Conservation (phyloP, 2,888 invertebrate genomes). For the Camponotus fellah region DNA sequence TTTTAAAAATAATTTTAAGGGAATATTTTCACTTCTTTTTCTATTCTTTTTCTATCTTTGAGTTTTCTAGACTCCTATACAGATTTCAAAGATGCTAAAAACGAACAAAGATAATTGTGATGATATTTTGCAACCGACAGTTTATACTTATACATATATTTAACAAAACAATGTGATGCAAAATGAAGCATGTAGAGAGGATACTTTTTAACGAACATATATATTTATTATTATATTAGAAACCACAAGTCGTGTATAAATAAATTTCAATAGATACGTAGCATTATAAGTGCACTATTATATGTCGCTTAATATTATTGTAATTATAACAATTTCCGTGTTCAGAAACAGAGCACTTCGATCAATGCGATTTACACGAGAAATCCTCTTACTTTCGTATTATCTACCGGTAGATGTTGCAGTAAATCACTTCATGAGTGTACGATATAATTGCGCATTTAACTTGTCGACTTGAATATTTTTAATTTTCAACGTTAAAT, state of each 20-base stretch:
- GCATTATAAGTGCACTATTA: not conserved
- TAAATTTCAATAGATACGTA: not conserved
- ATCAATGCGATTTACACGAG: not conserved
- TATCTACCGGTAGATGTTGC: not conserved
- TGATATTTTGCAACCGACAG: not conserved
- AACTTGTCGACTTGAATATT: not conserved
- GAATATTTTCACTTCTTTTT: not conserved
- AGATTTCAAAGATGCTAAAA: not conserved
- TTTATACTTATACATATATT: slow-evolving; percentile 1
- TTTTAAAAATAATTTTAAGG: too few relatives aligned
- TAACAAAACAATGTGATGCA: not conserved
- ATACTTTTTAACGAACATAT: not conserved
- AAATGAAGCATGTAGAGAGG: not conserved
- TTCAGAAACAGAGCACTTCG: not conserved
- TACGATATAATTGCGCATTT: not conserved
- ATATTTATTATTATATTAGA: not conserved
- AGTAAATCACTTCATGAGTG: not conserved
- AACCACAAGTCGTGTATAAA: not conserved
- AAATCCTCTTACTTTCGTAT: slow-evolving; percentile 41
- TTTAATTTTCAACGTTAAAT: not conserved
- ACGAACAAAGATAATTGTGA: not conserved
- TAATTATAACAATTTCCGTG: slow-evolving; percentile 33
- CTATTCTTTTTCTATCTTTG: not conserved
- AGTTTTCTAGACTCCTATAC: slow-evolving; percentile 13
- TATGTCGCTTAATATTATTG: slow-evolving; percentile 13